Percentiles rank a stretch among this genome's conserved stretches.
phyloP scores from a whole-genome alignment of 2,113 vertebrate species.

The Sardina pilchardus region DNA sequence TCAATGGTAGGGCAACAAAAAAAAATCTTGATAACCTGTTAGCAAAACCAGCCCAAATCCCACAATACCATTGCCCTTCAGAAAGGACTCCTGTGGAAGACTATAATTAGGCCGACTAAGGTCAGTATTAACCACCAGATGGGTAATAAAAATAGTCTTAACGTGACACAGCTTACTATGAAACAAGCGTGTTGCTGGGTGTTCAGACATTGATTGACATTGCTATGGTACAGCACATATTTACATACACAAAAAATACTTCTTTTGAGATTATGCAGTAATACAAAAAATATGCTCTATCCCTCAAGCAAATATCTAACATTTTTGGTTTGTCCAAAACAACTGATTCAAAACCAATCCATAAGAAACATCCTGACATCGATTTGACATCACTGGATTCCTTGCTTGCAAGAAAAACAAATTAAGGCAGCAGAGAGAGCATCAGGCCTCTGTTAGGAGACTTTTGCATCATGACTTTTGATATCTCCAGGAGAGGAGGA shows the following conservation, averaged over 20 bases:
- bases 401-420: slow-evolving; percentile 45
- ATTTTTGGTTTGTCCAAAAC: slow-evolving; percentile 52
- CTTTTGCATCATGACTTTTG: slow-evolving; percentile 42
- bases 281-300: slow-evolving; percentile 52
- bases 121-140: neutral
- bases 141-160: neutral
- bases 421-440: slow-evolving; percentile 61
- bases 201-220: slow-evolving; percentile 7
- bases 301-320: slow-evolving; percentile 44
- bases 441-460: slow-evolving; percentile 35
- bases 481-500: slow-evolving; percentile 16
- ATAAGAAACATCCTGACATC: slow-evolving; percentile 39
- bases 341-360: slow-evolving; percentile 31
- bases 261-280: slow-evolving; percentile 40
- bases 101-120: neutral
- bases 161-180: neutral
- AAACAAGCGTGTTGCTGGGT: neutral
- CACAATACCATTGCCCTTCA: neutral
- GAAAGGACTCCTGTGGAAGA: neutral
- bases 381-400: slow-evolving; percentile 45
- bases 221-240: slow-evolving; percentile 48
- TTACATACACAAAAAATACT: slow-evolving; percentile 44
- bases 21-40: neutral
- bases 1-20: neutral
- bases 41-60: neutral